A percentile compares a stretch with the other conserved stretches of the same genome.
phyloP scores from a whole-genome alignment of 1,140 invertebrate genomes.

The Cherax destructor region DNA sequence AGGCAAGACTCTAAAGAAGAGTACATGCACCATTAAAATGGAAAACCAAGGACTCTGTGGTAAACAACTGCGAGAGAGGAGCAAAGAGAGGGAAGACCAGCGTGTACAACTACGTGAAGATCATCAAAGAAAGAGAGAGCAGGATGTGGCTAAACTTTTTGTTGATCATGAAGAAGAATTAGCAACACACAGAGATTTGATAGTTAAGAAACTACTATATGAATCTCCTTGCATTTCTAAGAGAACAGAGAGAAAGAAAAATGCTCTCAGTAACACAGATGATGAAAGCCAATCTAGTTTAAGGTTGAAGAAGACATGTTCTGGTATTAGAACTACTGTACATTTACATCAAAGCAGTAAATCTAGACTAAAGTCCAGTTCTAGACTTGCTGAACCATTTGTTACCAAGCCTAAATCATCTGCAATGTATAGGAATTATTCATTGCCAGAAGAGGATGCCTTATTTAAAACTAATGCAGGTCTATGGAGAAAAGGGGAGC shows the following conservation, averaged over 20 bases:
- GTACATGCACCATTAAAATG: neutral
- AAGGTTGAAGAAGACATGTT: neutral
- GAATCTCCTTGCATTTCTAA: slow-evolving; percentile 1
- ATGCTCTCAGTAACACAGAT: neutral
- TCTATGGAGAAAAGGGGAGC: neutral
- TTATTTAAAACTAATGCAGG: neutral
- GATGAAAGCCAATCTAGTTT: neutral
- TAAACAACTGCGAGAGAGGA: slow-evolving; percentile 15
- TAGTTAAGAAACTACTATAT: neutral
- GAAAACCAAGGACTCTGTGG: slow-evolving; percentile 13
- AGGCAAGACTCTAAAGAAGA: neutral
- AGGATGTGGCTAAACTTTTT: slow-evolving; percentile 21
- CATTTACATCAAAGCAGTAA: neutral
- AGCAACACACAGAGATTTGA: neutral
- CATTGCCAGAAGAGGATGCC: neutral
- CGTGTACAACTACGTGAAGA: neutral
- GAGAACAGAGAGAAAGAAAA: neutral
- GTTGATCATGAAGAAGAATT: slow-evolving; percentile 26
- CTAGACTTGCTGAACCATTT: neutral
- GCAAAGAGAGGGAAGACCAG: neutral
- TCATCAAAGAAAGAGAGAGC: slow-evolving; percentile 14
- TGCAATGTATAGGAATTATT: too few species aligned
- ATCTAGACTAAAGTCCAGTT: neutral
- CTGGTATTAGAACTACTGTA: neutral
- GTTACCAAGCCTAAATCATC: neutral